These are phyloP conservation scores for Hylomyscus alleni DNA, from an alignment of 2,797 vertebrate genomes.

Conservation along the genomic window DNA sequence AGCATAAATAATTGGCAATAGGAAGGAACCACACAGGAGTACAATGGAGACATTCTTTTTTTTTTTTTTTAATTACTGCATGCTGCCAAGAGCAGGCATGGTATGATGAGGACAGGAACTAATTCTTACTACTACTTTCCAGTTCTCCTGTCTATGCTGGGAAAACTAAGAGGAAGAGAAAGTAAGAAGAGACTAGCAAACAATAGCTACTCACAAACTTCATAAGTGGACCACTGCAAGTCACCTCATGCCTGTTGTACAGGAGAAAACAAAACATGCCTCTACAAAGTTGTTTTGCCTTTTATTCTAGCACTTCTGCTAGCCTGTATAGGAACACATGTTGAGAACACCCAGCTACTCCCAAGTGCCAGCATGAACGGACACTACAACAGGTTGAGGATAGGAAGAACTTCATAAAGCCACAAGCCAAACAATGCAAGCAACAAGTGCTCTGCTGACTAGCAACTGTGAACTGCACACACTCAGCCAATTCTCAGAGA, in stretches of 20 bases:
- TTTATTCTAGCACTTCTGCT: slow-evolving; percentile 49
- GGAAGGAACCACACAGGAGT: slow-evolving; percentile 61
- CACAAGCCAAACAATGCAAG: neutral
- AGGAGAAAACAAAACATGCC: slow-evolving; percentile 8
- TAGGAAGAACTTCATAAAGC: slow-evolving; percentile 16
- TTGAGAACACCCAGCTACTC: slow-evolving; percentile 38
- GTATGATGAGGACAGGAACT: slow-evolving; percentile 33
- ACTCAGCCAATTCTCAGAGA: slow-evolving; percentile 38
- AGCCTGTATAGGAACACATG: slow-evolving; percentile 1
- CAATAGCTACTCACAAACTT: slow-evolving; percentile 36
- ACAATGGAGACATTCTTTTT: slow-evolving; percentile 54
- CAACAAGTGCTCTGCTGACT: neutral
- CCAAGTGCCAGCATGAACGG: neutral
- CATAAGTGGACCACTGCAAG: slow-evolving; percentile 52
- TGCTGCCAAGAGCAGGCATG: neutral
- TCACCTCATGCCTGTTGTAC: slow-evolving; percentile 49
- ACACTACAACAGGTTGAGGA: slow-evolving; percentile 52
- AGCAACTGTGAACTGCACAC: slow-evolving; percentile 5
- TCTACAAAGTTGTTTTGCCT: slow-evolving; percentile 35
- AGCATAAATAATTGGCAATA: slow-evolving; percentile 64
- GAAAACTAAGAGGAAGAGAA: slow-evolving; percentile 50
- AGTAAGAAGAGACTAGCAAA: slow-evolving; percentile 29
- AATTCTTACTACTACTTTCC: neutral
- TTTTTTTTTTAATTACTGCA: neutral
- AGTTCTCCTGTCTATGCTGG: slow-evolving; percentile 17